phyloP scores from a whole-genome alignment of 64 coral and sea anemone species.

The Platygyra sinensis region DNA sequence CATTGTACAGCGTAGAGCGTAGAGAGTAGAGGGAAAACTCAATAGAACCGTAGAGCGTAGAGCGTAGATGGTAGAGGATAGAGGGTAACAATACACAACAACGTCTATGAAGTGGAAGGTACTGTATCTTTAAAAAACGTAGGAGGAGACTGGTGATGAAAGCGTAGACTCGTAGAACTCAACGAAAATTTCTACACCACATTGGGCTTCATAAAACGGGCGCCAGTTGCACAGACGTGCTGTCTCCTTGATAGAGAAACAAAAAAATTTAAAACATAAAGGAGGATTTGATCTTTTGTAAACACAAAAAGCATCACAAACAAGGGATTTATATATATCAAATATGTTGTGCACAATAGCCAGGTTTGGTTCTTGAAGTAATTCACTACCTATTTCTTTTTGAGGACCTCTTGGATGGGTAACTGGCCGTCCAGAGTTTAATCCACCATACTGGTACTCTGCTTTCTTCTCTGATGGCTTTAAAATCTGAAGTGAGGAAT shows the following conservation, averaged over 20 bases:
- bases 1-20: no score
- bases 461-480: constrained; percentile 99
- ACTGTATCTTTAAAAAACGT: no score
- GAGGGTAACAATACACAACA: no score
- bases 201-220: no score
- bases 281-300: constrained; percentile 30
- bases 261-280: constrained; percentile 29
- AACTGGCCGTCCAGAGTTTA: constrained; percentile 96
- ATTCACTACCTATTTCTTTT: constrained; percentile 66
- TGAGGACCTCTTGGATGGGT: constrained; percentile 95
- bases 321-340: not conserved
- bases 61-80: no score
- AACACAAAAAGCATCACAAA: not conserved
- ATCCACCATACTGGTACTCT: constrained; percentile 97
- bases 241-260: constrained; percentile 6
- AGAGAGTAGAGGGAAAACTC: no score
- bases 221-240: not conserved
- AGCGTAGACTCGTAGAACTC: no score
- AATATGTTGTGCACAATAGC: not conserved
- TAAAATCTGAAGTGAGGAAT: constrained; percentile 66
- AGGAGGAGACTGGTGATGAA: no score
- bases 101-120: no score
- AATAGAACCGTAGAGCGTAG: no score
- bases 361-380: not conserved
- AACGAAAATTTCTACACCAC: no score